phyloP scores from a whole-genome alignment of 2,888 invertebrate species.

The Scelioninae gen. 2 region DNA sequence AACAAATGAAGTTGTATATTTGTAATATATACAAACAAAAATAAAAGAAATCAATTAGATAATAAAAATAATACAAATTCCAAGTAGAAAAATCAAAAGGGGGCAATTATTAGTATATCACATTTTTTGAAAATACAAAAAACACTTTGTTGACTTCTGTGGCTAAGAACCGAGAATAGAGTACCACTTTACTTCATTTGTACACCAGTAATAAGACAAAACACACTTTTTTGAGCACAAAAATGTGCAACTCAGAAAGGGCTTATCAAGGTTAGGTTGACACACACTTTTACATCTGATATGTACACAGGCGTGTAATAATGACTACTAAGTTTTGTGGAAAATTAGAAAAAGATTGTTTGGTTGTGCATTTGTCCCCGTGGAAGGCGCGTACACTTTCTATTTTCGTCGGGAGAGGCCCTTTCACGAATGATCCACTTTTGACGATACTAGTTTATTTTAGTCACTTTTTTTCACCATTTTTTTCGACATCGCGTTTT shows the following conservation, averaged over 20 bases:
- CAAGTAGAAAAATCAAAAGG: too few relatives aligned
- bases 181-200: too few relatives aligned
- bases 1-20: too few relatives aligned
- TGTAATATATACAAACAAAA: too few relatives aligned
- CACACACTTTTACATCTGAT: constrained; percentile 14
- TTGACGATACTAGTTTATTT: background rate
- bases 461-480: background rate
- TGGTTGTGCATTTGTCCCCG: background rate
- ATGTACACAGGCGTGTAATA: constrained; percentile 13
- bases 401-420: constrained; percentile 29
- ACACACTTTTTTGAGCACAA: too few relatives aligned
- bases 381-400: constrained; percentile 22
- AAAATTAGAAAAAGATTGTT: constrained; percentile 23
- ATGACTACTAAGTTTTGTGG: constrained; percentile 1
- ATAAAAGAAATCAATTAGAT: too few relatives aligned
- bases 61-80: too few relatives aligned
- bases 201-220: too few relatives aligned
- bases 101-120: too few relatives aligned
- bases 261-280: constrained; percentile 33
- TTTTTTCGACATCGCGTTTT: background rate
- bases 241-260: background rate
- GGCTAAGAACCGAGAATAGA: too few relatives aligned
- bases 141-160: too few relatives aligned
- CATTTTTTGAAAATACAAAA: too few relatives aligned
- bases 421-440: constrained; percentile 25